These are phyloP conservation scores for Rhodeus uyekii DNA, from an alignment of 2,797 vertebrate genomes.

Conservation along the genomic window DNA sequence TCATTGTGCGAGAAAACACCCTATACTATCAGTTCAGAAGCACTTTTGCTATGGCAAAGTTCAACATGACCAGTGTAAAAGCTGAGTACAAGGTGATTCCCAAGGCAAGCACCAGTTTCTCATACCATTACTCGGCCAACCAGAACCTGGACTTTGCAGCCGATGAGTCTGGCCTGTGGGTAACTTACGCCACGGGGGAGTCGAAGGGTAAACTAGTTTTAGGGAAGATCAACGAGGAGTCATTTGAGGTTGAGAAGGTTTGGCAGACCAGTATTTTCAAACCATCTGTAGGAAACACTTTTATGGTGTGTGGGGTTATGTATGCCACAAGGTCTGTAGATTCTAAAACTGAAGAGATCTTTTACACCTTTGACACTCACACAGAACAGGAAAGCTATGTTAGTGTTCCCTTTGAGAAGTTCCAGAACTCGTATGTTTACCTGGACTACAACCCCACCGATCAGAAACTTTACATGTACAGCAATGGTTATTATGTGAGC, in stretches of 20 bases:
- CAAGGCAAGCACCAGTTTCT: constrained; percentile 70
- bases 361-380: constrained; percentile 73
- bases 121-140: constrained; percentile 66
- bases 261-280: constrained; percentile 68
- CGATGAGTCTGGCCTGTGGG: constrained; percentile 80
- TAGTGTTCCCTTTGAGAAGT: constrained; percentile 68
- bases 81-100: constrained; percentile 65
- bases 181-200: constrained; percentile 73
- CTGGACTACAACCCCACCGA: constrained; percentile 75
- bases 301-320: constrained; percentile 75
- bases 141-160: constrained; percentile 79
- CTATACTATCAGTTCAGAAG: constrained; percentile 70
- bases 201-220: constrained; percentile 75
- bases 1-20: constrained; percentile 71
- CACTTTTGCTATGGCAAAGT: constrained; percentile 69
- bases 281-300: constrained; percentile 68
- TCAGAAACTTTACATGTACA: constrained; percentile 78
- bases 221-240: constrained; percentile 67
- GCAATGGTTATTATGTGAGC: constrained; percentile 71
- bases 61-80: constrained; percentile 66
- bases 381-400: constrained; percentile 66
- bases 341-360: constrained; percentile 70
- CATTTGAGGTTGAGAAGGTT: constrained; percentile 63
- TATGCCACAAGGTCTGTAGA: constrained; percentile 69
- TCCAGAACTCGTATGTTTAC: constrained; percentile 64